Evolutionary conservation across 1,140 invertebrate species (phyloP).

Genomic region (Anoplolepis gracilipes): DNA sequence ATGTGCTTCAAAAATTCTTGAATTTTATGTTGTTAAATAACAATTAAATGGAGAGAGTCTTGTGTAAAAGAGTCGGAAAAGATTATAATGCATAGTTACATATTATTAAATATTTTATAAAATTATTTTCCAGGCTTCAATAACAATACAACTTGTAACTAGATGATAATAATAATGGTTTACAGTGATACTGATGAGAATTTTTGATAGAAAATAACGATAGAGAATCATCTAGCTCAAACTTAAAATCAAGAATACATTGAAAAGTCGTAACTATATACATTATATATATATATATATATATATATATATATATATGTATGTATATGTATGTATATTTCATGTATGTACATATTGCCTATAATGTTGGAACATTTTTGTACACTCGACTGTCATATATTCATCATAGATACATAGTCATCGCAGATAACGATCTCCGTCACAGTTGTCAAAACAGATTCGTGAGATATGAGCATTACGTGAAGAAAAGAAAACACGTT

Average conservation of each 20-base stretch:
- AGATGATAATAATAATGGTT: not conserved
- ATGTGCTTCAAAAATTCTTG: not conserved
- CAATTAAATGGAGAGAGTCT: not conserved
- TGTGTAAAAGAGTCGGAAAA: not conserved
- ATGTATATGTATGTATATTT: too few species aligned
- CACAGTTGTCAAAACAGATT: slow-evolving; percentile 32
- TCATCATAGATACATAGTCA: slow-evolving; percentile 20
- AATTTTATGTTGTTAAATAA: not conserved
- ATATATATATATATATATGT: not conserved
- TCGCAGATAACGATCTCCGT: slow-evolving; percentile 15
- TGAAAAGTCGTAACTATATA: not conserved
- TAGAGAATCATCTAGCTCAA: not conserved
- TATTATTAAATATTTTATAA: slow-evolving; percentile 1
- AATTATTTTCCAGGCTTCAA: not conserved
- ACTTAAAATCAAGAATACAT: not conserved
- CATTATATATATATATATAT: not conserved
- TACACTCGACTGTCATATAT: not conserved
- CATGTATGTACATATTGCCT: not conserved
- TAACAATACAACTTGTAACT: not conserved
- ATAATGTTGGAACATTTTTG: slow-evolving; percentile 2
- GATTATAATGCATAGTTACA: not conserved
- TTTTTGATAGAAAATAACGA: not conserved
- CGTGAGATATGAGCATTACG: not conserved
- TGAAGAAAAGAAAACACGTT: slow-evolving; percentile 30
- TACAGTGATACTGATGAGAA: not conserved